Conservation (phyloP, 2,113 vertebrate species). For the Albula goreensis region DNA sequence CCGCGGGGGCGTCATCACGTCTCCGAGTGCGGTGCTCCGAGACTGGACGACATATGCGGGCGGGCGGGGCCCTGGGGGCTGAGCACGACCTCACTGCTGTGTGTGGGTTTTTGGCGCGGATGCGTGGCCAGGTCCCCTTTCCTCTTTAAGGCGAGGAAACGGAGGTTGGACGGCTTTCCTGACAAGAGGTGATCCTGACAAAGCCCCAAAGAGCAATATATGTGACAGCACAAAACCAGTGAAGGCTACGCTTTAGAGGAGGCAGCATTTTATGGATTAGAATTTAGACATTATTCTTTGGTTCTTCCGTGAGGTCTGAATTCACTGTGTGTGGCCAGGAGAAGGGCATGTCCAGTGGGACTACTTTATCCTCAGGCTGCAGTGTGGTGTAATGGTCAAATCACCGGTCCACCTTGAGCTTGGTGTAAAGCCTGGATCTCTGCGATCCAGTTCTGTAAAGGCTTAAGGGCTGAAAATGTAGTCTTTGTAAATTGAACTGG, state of each 20-base stretch:
- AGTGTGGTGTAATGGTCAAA: neutral
- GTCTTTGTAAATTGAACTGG: neutral
- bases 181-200: neutral
- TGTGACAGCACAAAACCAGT: neutral
- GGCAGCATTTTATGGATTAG: neutral
- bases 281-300: neutral
- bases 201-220: neutral
- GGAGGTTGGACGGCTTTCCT: neutral
- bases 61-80: neutral
- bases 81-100: neutral
- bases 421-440: neutral
- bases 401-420: neutral
- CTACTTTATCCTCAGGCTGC: neutral
- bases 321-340: slow-evolving; percentile 8
- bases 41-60: neutral
- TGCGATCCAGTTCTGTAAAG: neutral
- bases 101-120: neutral
- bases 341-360: neutral
- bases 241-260: neutral
- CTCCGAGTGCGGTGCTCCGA: neutral
- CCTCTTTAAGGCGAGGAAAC: neutral
- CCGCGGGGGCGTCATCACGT: neutral
- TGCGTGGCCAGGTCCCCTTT: neutral
- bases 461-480: neutral
- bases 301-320: neutral